Conservation (phyloP, 1,140 invertebrate species). For the Drosophila parvula region DNA sequence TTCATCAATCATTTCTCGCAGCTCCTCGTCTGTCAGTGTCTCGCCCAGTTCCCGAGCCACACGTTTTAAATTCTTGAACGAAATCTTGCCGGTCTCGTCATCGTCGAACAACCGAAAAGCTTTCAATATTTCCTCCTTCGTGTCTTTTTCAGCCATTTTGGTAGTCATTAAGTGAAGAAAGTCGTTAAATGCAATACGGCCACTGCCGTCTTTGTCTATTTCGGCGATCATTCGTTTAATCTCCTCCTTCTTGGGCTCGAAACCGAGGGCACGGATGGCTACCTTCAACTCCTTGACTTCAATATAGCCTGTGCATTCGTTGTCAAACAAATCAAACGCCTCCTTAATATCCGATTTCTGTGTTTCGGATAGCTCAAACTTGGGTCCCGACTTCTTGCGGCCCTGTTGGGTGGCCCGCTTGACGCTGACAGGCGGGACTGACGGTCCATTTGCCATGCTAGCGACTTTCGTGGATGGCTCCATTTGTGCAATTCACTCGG, state of each 20-base stretch:
- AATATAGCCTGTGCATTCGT: constrained; percentile 93
- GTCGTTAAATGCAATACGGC: constrained; percentile 94
- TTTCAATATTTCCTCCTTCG: constrained; percentile 97
- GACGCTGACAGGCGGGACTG: constrained; percentile 19
- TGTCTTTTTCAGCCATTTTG: constrained; percentile 98
- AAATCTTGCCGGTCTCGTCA: constrained; percentile 97
- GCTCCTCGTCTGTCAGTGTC: constrained; percentile 97
- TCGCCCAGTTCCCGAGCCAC: constrained; percentile 98
- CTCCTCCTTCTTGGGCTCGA: constrained; percentile 98
- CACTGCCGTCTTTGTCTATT: constrained; percentile 94
- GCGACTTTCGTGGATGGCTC: constrained; percentile 51
- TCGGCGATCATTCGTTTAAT: constrained; percentile 97
- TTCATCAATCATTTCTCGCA: constrained; percentile 99
- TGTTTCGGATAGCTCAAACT: constrained; percentile 93
- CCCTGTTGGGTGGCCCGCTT: constrained; percentile 65
- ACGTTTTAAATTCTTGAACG: constrained; percentile 97
- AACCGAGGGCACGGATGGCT: constrained; percentile 95
- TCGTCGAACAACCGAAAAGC: constrained; percentile 98
- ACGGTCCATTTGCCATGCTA: constrained; percentile 13
- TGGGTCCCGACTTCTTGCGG: constrained; percentile 88
- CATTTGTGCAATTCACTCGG: constrained; percentile 40
- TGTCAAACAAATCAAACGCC: constrained; percentile 98
- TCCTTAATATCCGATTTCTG: constrained; percentile 97
- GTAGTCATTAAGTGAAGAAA: constrained; percentile 95
- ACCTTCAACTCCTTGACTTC: constrained; percentile 97